phyloP scores from a whole-genome alignment of 2,797 vertebrate species.

The Sebastolobus altivelis region DNA sequence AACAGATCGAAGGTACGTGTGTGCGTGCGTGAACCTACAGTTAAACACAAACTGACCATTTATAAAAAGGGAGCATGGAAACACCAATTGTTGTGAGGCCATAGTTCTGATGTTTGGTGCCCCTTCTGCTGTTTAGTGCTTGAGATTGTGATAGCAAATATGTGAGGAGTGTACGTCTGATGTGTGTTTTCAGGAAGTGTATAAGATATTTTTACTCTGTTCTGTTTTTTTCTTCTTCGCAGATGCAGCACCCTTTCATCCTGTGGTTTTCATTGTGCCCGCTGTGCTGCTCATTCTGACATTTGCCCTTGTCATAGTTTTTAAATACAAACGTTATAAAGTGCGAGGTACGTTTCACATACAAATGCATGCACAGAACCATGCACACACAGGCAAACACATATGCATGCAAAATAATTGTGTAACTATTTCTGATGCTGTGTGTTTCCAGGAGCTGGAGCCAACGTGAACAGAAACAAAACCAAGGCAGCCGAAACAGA shows the following conservation, averaged over 20 bases:
- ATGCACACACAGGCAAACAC: not conserved
- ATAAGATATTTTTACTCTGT: not conserved
- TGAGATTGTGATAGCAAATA: not conserved
- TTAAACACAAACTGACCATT: not conserved
- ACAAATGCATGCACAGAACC: not conserved
- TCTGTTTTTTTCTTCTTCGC: not conserved
- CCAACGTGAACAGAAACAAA: not conserved
- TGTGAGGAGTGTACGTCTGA: not conserved
- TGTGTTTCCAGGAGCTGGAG: constrained; percentile 13
- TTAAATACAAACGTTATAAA: constrained; percentile 20
- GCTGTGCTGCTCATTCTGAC: constrained; percentile 2
- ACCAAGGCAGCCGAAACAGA: not conserved
- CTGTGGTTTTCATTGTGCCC: not conserved
- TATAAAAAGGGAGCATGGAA: not conserved
- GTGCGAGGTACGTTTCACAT: constrained; percentile 37
- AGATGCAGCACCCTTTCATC: not conserved
- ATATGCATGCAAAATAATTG: not conserved
- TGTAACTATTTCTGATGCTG: not conserved
- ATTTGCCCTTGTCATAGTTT: not conserved
- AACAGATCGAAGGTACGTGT: not conserved
- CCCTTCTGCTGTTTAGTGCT: not conserved
- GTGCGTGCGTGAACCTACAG: not conserved
- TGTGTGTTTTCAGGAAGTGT: not conserved
- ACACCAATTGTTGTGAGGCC: not conserved
- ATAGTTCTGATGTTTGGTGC: not conserved